These are phyloP conservation scores for Montifringilla adamsi DNA, from an alignment of 2,113 vertebrate species.

Conservation along the genomic window DNA sequence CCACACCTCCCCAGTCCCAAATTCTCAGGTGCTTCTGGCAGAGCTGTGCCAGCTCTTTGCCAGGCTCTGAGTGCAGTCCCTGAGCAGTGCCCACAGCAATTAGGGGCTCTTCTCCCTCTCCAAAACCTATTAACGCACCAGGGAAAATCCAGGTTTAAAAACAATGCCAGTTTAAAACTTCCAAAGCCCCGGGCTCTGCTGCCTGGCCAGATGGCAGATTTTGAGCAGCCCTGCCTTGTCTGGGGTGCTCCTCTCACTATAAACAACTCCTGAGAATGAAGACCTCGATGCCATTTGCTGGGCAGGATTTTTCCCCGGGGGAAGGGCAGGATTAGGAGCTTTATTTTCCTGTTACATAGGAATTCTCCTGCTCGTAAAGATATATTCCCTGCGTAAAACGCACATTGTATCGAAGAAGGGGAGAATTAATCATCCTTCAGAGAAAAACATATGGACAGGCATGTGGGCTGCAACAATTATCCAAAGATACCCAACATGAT, in stretches of 20 bases:
- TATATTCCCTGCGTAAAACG: background rate
- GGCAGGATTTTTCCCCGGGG: background rate
- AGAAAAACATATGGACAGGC: conserved; percentile 18
- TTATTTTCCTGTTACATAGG: background rate
- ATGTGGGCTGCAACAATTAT: conserved; percentile 34
- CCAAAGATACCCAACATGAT: background rate
- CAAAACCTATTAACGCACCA: background rate
- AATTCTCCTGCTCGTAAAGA: background rate
- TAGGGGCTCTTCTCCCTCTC: background rate
- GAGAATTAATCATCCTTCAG: background rate
- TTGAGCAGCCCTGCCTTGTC: background rate
- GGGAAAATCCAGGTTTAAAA: background rate
- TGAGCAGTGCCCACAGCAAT: background rate
- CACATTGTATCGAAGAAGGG: background rate
- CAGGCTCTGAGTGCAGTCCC: background rate
- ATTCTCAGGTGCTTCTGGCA: background rate
- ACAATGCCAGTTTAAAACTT: background rate
- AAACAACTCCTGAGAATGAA: background rate
- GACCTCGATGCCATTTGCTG: background rate
- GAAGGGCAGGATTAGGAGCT: background rate
- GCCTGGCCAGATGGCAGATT: background rate
- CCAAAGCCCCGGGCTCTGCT: background rate
- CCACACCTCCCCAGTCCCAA: background rate
- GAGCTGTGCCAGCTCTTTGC: background rate
- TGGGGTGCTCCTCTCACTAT: background rate